Base-by-base conservation (phyloP, 2,888 invertebrate genomes). In the Rugalucina vietnamica region DNA sequence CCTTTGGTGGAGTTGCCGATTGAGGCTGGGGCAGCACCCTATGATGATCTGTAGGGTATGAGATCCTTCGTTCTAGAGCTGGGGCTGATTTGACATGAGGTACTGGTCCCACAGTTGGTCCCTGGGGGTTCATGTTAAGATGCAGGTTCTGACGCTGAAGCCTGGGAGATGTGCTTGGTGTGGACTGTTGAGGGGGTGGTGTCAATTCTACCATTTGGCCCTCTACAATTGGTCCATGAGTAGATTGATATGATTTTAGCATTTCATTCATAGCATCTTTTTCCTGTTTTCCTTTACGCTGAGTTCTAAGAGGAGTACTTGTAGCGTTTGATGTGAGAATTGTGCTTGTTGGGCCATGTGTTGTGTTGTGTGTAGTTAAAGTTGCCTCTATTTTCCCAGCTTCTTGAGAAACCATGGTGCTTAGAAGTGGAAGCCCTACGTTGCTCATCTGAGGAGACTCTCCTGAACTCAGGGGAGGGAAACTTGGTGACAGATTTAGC, bases 261-360 rank as follows among this genome's bases (percentile, higher is more conserved):
- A 65, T 65, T 18, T 65, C 65, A 65, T 65, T 65, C 65, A 32
- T 65, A 18, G 65, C 65, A 65, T 65, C 65, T 34, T 65, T 65
- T n/a, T 65, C 10, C 34, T 29, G 32, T 34, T 65, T 65, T 34
- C 18, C 65, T 65, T 65, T 32, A 1, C 5, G 8, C 1, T 32
- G 65, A 32, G 21, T 65, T 3, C 18, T 10, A 5, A 65, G 18
- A 34, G 65, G 32, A 18, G 65, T 65, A 65, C 65, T 65, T 32
- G 65, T 65, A 4, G 8, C 29, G 21, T 34, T 34, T 43, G 43
- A 43, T 43, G n/a, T 54, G n/a, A n/a, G n/a, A n/a, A n/a, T n/a
- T n/a, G n/a, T n/a, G n/a, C n/a, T n/a, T n/a, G n/a, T n/a, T n/a
- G n/a, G n/a, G n/a, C n/a, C n/a, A n/a, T n/a, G n/a, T n/a, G n/a